Evolutionary conservation across 2,888 invertebrate species (phyloP).

Genomic region (Ferrisia virgata): DNA sequence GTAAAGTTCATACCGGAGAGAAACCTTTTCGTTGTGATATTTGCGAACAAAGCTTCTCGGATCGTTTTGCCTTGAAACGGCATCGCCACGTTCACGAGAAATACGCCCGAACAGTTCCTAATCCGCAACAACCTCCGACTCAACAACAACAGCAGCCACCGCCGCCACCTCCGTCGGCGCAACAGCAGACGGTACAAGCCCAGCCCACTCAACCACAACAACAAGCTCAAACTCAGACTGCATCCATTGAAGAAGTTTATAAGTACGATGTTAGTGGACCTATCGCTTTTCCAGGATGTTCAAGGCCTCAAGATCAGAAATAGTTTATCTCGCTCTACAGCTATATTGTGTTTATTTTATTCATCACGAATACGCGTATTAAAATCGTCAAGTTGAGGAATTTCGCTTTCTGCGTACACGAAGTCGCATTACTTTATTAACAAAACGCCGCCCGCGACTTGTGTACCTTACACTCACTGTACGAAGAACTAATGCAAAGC

Average conservation of each 20-base stretch:
- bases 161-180: constrained; percentile 42
- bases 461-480: too few species aligned
- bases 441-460: too few species aligned
- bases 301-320: constrained; percentile 50
- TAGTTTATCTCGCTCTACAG: background rate
- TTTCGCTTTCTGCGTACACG: too few species aligned
- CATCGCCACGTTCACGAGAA: constrained; percentile 85
- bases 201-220: constrained; percentile 47
- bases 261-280: constrained; percentile 51
- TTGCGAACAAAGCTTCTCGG: constrained; percentile 81
- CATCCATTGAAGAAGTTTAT: constrained; percentile 49
- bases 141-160: constrained; percentile 14
- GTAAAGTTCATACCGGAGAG: constrained; percentile 78
- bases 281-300: constrained; percentile 52
- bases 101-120: constrained; percentile 60
- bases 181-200: constrained; percentile 44
- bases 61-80: constrained; percentile 79
- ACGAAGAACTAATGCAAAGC: too few species aligned
- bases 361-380: too few species aligned
- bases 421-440: too few species aligned
- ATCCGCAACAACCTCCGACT: constrained; percentile 49
- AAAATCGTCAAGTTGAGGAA: too few species aligned
- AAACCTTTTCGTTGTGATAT: constrained; percentile 81
- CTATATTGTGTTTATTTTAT: background rate
- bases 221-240: constrained; percentile 42